Base-by-base conservation (phyloP, 2,113 vertebrate genomes). In the Macrotis lagotis region DNA sequence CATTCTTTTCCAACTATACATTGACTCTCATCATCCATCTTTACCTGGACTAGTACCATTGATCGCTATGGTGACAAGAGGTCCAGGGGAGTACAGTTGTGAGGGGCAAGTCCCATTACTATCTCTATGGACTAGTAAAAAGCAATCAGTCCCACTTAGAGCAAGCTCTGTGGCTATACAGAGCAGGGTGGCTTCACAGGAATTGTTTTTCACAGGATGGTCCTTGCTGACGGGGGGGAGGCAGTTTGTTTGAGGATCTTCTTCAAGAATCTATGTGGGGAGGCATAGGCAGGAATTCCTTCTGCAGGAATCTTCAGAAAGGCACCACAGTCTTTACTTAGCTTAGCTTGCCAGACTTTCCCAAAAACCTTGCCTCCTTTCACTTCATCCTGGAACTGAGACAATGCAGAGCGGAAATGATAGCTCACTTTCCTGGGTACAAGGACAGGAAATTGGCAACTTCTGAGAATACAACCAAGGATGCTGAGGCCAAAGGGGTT, bases 401-500 rank as follows among this genome's bases (percentile, higher is more conserved):
- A 95, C 0, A 99, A 97, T 3, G 98, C 97, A 51, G 96, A 98
- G 3, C 98, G 98, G 96, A 99, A 99, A 95, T 99, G 98, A 96
- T 99, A 99, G 83, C 16, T 93, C 16, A 96, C 96, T 74, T 91
- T 92, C 25, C 97, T 19, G 0, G 96, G 95, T 3, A 98, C 92
- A 7, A 96, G 93, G 0, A 96, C 94, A 0, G 98, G 97, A 96
- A 98, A 98, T 3, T 51, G 6, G 44, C 97, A 98, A 2, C 83
- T 88, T 0, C 0, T 0, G 31, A 99, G 26, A 0, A 96, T 98
- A 19, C 1, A 25, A 10, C 89, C 91, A 94, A 99, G 66, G 66
- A 99, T 89, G 83, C 98, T 99, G 94, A 99, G 93, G 28, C 99
- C 99, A 97, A 99, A 98, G 95, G 98, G 94, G 96, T 98, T 99